Base-by-base conservation (phyloP, 2,113 vertebrate genomes). In the Alexandromys fortis region DNA sequence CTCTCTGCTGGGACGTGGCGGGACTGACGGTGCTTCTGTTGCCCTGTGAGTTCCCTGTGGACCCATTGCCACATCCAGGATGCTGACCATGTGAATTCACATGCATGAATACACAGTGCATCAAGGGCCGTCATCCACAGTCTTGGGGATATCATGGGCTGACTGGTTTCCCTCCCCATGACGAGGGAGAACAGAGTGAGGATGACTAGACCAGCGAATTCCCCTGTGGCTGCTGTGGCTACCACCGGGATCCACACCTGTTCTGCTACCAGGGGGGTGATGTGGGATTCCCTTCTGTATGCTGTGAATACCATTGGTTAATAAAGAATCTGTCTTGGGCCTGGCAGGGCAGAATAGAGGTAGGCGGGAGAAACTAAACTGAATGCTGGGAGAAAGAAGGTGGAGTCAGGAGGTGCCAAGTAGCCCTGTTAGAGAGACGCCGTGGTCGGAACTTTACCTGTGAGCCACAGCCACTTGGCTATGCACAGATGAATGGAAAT, bases 101-200 rank as follows among this genome's bases (percentile, higher is more conserved):
- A 11, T 5, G 35, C 5, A 28, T 65, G 47, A 63, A n/a, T 24
- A 49, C 28, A 24, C n/a, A 92, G 7, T 38, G n/a, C 61, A 81
- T 65, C 30, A 94, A 58, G 28, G 33, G 33, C 14, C 5, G 2
- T 49, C 87, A n/a, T 33, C 67, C 17, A 52, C 5, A 85, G 87
- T 91, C 11, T 47, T 42, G 61, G 72, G 77, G 67, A 88, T 52
- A 49, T 24, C 52, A 28, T 38, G 24, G 28, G 55, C 24, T 49
- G 67, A n/a, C 55, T 93, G 33, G 87, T 30, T 99, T 30, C 99
- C 99, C 99, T 99, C 93, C 99, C 99, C 55, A 99, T 99, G 98
- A 99, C 99, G 89, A 99, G 98, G 98, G 99, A 99, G 99, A 99
- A 99, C 96, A 99, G 98, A 70, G 99, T 99, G 96, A 99, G 99